These are phyloP conservation scores for Oligia fasciuncula DNA, from an alignment of 2,888 invertebrate genomes.

Conservation along the genomic window DNA sequence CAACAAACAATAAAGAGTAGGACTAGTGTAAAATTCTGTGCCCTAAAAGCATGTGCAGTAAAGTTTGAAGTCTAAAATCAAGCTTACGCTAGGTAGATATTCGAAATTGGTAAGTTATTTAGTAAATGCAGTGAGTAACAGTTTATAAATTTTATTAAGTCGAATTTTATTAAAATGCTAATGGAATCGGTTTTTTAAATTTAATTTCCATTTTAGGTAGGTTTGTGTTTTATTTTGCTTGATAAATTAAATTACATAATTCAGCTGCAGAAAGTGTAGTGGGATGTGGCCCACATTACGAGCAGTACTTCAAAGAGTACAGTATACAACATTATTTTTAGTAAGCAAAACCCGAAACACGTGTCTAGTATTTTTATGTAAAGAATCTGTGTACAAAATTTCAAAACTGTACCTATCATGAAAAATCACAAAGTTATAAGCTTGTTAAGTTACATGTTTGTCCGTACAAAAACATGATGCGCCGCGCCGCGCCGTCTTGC, in stretches of 20 bases:
- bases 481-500: too few species aligned
- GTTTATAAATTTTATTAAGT: slow-evolving; percentile 8
- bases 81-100: slow-evolving; percentile 40
- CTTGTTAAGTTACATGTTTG: too few species aligned
- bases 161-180: slow-evolving; percentile 6
- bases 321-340: too few species aligned
- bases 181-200: neutral
- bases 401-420: too few species aligned
- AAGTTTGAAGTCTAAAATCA: slow-evolving; percentile 52
- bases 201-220: neutral
- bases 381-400: too few species aligned
- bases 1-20: slow-evolving; percentile 39
- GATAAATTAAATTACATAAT: neutral
- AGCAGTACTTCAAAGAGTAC: neutral
- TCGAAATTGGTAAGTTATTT: slow-evolving; percentile 33
- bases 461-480: too few species aligned
- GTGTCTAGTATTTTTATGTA: too few species aligned
- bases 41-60: slow-evolving; percentile 61
- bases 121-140: slow-evolving; percentile 24
- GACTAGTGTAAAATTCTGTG: slow-evolving; percentile 56
- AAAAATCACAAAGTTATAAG: too few species aligned
- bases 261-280: neutral
- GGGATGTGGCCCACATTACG: neutral
- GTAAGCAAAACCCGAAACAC: too few species aligned
- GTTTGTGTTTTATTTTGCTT: neutral